Base-by-base conservation (phyloP, 1,140 invertebrate genomes). In the Stratiolaelaps scimitus region DNA sequence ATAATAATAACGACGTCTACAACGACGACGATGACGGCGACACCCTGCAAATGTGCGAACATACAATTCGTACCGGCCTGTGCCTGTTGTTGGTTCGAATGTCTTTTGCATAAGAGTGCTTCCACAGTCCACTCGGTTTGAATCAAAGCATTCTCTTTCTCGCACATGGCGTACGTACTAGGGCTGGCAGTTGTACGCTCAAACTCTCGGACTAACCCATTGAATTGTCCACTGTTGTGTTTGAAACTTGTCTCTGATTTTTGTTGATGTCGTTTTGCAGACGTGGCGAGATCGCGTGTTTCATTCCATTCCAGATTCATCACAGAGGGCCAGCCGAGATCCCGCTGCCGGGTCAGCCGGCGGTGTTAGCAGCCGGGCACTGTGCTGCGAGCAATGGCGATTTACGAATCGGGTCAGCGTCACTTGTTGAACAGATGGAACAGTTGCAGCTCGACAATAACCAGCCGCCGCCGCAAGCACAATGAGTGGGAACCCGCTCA, bases 221-320 rank as follows among this genome's bases (percentile, higher is more conserved):
- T 40, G 34, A 40, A 10, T 40, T 40, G 34, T 6, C 34, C 34
- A 6, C 34, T 40, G 34, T 40, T 23, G 10, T 15, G 28, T 4
- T 19, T 48, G 19, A 19, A 15, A 15, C 23, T 17, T 20, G 53
- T 60, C 28, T 60, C 53, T 26, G 13, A 48, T 48, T 60, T 15
- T 15, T 23, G 20, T 17, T 17, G 26, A 17, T 34, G 15, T 60
- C 34, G 15, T 26, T 26, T 60, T 60, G n/a, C 53, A 60, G 53
- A 60, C 53, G 53, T 23, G 53, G 53, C 23, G 53, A 60, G 53
- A 60, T 60, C 53, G 23, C 53, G 53, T 60, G 53, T 34, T 60
- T 60, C 53, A 60, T 60, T 10, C 53, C 53, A 23, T 60, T 60
- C 53, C 53, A 60, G 34, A 60, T 60, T 19, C 53, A 60, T 60